These are phyloP conservation scores for Otolemur garnettii DNA, from an alignment of 2,113 vertebrate species.

Conservation along the genomic window DNA sequence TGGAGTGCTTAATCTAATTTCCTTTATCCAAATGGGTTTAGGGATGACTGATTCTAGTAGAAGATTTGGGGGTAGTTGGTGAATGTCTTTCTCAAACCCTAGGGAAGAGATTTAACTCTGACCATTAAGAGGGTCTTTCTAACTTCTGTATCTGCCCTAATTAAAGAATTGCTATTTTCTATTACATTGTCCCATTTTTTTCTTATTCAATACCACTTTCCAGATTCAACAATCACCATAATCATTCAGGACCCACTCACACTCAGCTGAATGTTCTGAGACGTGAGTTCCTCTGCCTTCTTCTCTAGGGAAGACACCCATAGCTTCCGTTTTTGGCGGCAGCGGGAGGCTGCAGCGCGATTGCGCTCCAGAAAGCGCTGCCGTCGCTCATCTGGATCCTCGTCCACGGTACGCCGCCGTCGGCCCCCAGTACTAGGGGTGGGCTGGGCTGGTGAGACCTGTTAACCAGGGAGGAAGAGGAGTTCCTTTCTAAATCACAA, in stretches of 20 bases:
- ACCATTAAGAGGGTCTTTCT: not conserved
- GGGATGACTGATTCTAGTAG: conserved; percentile 7
- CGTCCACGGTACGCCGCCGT: conserved; percentile 92
- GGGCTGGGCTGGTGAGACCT: conserved; percentile 98
- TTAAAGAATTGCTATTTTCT: not conserved
- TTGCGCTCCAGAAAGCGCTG: conserved; percentile 98
- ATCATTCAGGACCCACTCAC: conserved; percentile 88
- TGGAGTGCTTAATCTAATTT: conserved; percentile 3
- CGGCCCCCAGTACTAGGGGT: conserved; percentile 93
- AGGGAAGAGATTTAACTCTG: conserved; percentile 41
- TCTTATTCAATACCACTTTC: conserved; percentile 11
- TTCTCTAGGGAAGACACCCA: conserved; percentile 98
- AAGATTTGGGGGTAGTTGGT: not conserved
- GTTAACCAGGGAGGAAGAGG: conserved; percentile 44
- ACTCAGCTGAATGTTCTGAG: conserved; percentile 96
- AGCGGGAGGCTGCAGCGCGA: conserved; percentile 96
- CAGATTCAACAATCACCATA: not conserved
- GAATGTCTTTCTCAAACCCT: not conserved
- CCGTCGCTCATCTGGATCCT: conserved; percentile 96
- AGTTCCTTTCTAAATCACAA: conserved; percentile 29
- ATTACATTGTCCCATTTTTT: not conserved
- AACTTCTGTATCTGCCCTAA: conserved; percentile 34
- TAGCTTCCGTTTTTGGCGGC: conserved; percentile 97
- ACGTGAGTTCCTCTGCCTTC: conserved; percentile 96
- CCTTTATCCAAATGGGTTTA: not conserved